Evolutionary conservation across 2,113 vertebrate species (phyloP), one percentile per base, ranked within the genome.

Genomic region (Gopherus evgoodei): DNA sequence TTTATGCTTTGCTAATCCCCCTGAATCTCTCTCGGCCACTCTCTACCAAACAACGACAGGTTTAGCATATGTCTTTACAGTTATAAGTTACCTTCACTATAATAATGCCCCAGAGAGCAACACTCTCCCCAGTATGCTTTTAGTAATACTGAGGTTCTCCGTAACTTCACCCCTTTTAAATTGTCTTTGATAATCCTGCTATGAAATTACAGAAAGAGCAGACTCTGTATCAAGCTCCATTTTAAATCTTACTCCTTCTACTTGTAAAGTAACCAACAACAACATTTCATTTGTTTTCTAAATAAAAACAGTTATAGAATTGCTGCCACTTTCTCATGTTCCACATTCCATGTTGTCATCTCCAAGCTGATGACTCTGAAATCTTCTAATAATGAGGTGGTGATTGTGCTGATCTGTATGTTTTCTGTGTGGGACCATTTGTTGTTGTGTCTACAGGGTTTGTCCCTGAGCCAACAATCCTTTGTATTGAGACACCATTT

Each of bases 281-380:
- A 91, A 86, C n/a, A 86, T 62, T 94, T 84, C 62, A 86, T 94
- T 94, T 81, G 29, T 86, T 62, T 94, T 31, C 87, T 90, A 93
- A 96, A 94, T 91, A 84, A 93, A 69, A 96, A 59, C 59, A 94
- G 56, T 92, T 92, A 56, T 84, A 56, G 85, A 90, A 94, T 82
- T 89, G 44, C 81, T 93, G 2, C 49, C 87, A 88, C 44, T 25
- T 86, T 96, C 83, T 89, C 89, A 81, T 72, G 5, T 9, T 38
- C 83, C 49, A 35, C 52, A 56, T 83, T 93, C 83, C 49, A 38
- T 44, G 56, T 83, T 93, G 29, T 75, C 86, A 11, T 42, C 76
- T 49, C 86, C 29, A 89, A 88, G 16, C 35, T 88, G 93, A 86
- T 84, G 92, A 96, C 91, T 88, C 25, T 27, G 35, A 92, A 96